Base-by-base conservation (phyloP, 1,140 invertebrate species). In the Drosophila lini region DNA sequence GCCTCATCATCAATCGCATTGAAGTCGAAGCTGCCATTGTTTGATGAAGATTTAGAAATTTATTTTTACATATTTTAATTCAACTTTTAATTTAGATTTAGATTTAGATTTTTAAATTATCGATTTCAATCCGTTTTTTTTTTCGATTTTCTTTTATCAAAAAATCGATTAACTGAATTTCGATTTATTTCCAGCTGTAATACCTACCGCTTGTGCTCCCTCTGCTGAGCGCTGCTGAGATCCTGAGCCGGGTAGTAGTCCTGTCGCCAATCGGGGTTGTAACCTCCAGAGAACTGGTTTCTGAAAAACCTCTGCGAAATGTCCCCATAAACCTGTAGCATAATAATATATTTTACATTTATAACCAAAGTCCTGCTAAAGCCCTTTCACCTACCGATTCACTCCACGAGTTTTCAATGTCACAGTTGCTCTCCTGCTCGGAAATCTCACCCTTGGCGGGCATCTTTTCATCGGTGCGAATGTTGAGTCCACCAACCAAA, bases 391-490 rank as follows among this genome's bases (percentile, higher is more conserved):
- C 80, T 71, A 93, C 93, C 92, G 92, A 91, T 92, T 94, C 93
- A 74, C 93, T 94, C 95, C 95, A 96, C 8, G 94, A 92, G 58
- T 94, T 94, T 34, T 94, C 95, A 73, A 95, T 95, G 82, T 95
- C 95, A 11, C 96, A 96, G 81, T 96, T 96, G 92, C 96, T 97
- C 73, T 97, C 96, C 90, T 97, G 96, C 32, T 96, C 96, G 6
- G 96, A 97, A 11, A 97, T 93, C 92, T 97, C 96, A 8, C 96
- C 96, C 71, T 96, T 94, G 0, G 96, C 95, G 36, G 96, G 96
- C 96, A 97, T 97, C 56, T 95, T 95, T 91, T 97, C 96, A 84
- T 97, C 96, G 0, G 96, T 95, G 74, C 96, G 94, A 78, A 97
- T 97, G 82, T 97, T 95, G 9, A 96, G 91, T 22, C 94, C 90